Evolutionary conservation across 2,113 vertebrate genomes (phyloP).

Genomic region (Amia ocellicauda): DNA sequence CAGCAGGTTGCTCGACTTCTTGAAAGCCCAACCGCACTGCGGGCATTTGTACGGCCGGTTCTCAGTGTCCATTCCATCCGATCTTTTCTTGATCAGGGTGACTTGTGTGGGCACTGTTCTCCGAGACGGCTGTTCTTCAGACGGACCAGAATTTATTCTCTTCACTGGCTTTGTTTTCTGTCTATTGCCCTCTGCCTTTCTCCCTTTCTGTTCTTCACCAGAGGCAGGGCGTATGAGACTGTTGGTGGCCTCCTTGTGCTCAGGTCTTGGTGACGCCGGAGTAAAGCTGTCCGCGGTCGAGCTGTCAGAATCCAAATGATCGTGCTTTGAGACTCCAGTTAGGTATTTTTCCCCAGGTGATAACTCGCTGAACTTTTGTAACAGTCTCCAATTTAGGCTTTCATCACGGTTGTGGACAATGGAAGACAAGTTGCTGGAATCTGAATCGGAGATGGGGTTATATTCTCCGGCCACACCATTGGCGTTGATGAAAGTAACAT

Average conservation of each 20-base stretch:
- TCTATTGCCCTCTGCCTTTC: too few species aligned
- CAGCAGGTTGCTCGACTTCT: constrained; percentile 72
- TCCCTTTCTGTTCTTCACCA: too few species aligned
- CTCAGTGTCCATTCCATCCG: neutral
- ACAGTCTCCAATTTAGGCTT: neutral
- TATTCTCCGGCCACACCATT: neutral
- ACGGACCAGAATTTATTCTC: too few species aligned
- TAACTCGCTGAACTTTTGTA: neutral
- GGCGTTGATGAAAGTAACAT: neutral
- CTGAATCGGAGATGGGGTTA: neutral
- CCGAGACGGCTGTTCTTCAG: too few species aligned
- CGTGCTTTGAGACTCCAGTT: neutral
- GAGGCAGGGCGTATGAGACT: too few species aligned
- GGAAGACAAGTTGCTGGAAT: neutral
- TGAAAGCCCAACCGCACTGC: constrained; percentile 63
- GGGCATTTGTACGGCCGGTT: constrained; percentile 56
- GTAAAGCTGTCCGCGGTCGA: too few species aligned
- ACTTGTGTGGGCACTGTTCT: too few species aligned
- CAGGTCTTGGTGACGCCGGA: neutral
- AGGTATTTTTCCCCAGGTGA: neutral
- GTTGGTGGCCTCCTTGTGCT: neutral
- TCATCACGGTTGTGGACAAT: neutral
- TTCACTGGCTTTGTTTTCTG: too few species aligned
- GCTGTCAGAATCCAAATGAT: too few species aligned
- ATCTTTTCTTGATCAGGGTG: too few species aligned